Evolutionary conservation across 2,888 invertebrate genomes (phyloP), one percentile per base, ranked within the genome.

Genomic region (Agrenia bidenticulata): DNA sequence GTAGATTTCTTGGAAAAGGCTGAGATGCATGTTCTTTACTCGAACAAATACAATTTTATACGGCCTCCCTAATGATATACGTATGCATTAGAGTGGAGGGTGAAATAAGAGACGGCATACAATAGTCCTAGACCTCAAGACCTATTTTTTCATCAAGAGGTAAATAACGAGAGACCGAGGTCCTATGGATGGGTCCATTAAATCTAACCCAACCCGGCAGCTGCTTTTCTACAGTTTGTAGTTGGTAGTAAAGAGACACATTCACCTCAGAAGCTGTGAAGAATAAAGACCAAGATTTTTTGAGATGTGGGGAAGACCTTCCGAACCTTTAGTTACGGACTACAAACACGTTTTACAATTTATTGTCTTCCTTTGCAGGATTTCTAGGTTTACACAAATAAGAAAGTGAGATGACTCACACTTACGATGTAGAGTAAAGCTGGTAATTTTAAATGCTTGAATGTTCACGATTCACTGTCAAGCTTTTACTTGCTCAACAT

Each of bases 271-370:
- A 45, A 45, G 45, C n/a, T 45, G 19, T 17, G n/a, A 45, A 17
- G 15, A 19, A 45, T 17, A 11, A 45, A 5, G 15, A 45, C 45
- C 45, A 5, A 45, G 45, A 45, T 15, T 19, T 4, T 19, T 45
- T 15, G 45, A 5, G 15, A 45, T n/a, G n/a, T n/a, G 45, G 19
- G n/a, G 49, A 37, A 61, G 54, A 56, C 61, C 60, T 50, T 60
- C 63, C 58, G 45, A 57, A 63, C 50, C 55, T 64, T 67, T 67
- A 63, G 63, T 63, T 67, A 45, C 4, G 32, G 11, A 32, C 32
- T 45, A 67, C 63, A 63, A 64, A 63, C 63, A 61, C 57, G 61
- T 61, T 67, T 61, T 60, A 67, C 61, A 67, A 63, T 63, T 63
- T 56, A 61, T 61, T 61, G 61, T 61, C 53, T 61, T 61, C 61